Evolutionary conservation across 2,113 vertebrate species (phyloP), one percentile per base, ranked within the genome.

Genomic region (Elaphurus davidianus): DNA sequence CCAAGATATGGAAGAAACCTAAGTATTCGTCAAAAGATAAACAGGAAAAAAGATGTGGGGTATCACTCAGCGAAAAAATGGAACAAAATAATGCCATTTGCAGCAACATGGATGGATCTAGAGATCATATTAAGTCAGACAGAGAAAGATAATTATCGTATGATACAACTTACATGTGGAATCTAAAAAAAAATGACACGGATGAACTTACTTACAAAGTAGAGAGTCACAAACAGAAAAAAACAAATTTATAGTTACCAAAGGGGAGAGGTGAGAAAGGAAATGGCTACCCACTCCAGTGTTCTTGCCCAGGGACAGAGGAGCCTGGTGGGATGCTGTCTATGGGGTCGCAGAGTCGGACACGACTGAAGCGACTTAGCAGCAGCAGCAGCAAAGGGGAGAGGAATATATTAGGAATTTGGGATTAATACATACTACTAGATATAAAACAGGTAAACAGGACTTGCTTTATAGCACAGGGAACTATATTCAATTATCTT

Each of bases 351-450:
- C 17, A 36, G 33, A 64, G 64, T 67, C 0, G 1, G 64, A 19
- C 4, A 19, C 0, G 4, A 67, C 64, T 67, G 64, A n/a, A 19
- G 4, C 0, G 4, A 36, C 16, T n/a, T 36, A 67, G 64, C 64
- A 67, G 33, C 64, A 36, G 60, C 28, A 16, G 19, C 67, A 40
- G 67, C 45, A 79, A 50, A n/a, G 28, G 17, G 16, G 78, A 52
- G 10, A 50, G 17, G 78, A 47, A n/a, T 33, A 81, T 21, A n/a
- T n/a, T 52, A 81, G 78, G 47, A 81, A 9, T 52, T n/a, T 52
- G 16, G 30, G 30, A 52, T 81, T n/a, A 52, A 81, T 10, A 81
- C 33, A 52, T 33, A 81, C 50, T 52, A n/a, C 79, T 54, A 54
- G 19, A 52, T 21, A 81, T 7, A 52, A 81, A 52, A 7, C 17